Evolutionary conservation across 1,140 invertebrate genomes (phyloP).

Genomic region (Plodia interpunctella): DNA sequence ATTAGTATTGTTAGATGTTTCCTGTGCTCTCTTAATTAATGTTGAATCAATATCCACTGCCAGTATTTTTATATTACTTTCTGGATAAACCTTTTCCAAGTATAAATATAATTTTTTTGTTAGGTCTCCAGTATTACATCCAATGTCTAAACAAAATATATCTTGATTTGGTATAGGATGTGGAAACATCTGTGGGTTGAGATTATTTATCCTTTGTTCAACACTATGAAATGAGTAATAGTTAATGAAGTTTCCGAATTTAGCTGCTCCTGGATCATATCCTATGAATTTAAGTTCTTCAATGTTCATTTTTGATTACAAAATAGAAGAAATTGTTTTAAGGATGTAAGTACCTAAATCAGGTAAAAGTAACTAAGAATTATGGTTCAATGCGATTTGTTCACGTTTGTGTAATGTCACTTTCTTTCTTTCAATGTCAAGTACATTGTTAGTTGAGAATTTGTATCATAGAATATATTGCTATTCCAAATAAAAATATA

Average conservation of each 20-base stretch:
- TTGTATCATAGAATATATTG: too few relatives aligned
- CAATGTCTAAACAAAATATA: constrained; percentile 84
- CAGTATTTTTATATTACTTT: constrained; percentile 76
- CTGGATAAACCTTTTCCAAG: constrained; percentile 63
- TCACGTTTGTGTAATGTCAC: too few relatives aligned
- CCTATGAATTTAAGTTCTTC: constrained; percentile 53
- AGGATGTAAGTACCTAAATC: too few relatives aligned
- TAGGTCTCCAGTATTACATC: constrained; percentile 87
- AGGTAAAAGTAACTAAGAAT: too few relatives aligned
- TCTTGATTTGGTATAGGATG: constrained; percentile 38
- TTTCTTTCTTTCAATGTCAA: too few relatives aligned
- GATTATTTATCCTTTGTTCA: constrained; percentile 79
- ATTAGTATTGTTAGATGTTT: constrained; percentile 62
- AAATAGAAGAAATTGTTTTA: too few relatives aligned
- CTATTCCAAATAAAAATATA: too few relatives aligned
- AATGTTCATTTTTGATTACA: constrained; percentile 10
- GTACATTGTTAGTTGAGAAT: too few relatives aligned
- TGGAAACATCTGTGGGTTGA: constrained; percentile 81
- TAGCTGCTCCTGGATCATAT: constrained; percentile 84
- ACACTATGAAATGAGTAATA: constrained; percentile 89
- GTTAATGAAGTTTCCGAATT: constrained; percentile 90
- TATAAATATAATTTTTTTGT: constrained; percentile 79
- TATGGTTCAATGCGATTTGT: too few relatives aligned
- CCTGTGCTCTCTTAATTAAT: constrained; percentile 82
- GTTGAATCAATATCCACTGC: constrained; percentile 86